Conservation (phyloP, 2,797 vertebrate species). For the Parambassis ranga region DNA sequence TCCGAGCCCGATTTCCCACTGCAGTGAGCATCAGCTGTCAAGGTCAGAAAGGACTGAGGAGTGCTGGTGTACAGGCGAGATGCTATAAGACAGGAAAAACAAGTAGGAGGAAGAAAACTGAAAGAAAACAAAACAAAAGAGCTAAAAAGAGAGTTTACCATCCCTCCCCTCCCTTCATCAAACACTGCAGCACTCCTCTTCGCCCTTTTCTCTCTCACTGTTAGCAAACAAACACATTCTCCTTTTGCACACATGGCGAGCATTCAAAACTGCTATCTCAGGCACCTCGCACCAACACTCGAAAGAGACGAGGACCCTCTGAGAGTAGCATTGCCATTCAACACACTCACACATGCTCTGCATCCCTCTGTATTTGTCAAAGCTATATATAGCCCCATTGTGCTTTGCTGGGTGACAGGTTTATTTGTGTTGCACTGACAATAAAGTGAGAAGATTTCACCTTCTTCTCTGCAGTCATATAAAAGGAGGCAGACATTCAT, state of each 20-base stretch:
- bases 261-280: slow-evolving; percentile 54
- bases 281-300: slow-evolving; percentile 47
- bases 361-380: slow-evolving; percentile 58
- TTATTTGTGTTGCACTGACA: slow-evolving; percentile 63
- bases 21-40: slow-evolving; percentile 56
- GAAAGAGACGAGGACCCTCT: slow-evolving; percentile 26
- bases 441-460: slow-evolving; percentile 36
- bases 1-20: slow-evolving; percentile 28
- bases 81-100: neutral
- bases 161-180: neutral
- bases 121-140: neutral
- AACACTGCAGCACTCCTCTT: slow-evolving; percentile 40
- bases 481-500: neutral
- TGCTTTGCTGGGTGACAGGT: slow-evolving; percentile 47
- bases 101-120: slow-evolving; percentile 16
- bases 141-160: slow-evolving; percentile 16
- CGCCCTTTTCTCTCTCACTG: slow-evolving; percentile 11
- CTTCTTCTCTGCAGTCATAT: neutral
- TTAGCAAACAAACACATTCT: slow-evolving; percentile 55
- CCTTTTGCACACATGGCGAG: slow-evolving; percentile 37
- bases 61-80: neutral
- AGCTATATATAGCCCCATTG: slow-evolving; percentile 62
- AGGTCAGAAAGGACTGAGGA: slow-evolving; percentile 47
- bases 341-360: slow-evolving; percentile 52
- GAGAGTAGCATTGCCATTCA: slow-evolving; percentile 26